Percentiles rank a stretch among this genome's conserved stretches.
Conservation (phyloP, 2,113 vertebrate genomes). For the Aldabrachelys gigantea region DNA sequence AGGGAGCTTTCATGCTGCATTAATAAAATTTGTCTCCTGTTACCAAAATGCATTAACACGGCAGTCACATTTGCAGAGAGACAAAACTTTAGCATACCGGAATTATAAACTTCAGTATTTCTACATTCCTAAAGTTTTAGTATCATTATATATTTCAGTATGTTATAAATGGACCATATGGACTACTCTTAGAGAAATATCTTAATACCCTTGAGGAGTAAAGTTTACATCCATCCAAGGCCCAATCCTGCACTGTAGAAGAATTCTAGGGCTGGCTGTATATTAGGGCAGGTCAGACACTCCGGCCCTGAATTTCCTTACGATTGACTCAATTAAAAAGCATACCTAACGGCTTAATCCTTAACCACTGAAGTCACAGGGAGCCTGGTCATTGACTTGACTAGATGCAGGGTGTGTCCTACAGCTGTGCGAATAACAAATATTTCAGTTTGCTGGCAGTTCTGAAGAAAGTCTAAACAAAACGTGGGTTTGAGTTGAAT, state of each 20-base stretch:
- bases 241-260: background rate
- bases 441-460: background rate
- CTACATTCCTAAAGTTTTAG: background rate
- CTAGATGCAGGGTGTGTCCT: background rate
- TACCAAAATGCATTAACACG: constrained; percentile 33
- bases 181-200: background rate
- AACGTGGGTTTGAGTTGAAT: background rate
- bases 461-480: background rate
- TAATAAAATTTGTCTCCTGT: constrained; percentile 7
- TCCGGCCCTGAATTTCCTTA: background rate
- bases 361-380: background rate
- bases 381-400: background rate
- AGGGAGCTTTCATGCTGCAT: constrained; percentile 17
- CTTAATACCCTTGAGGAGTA: background rate
- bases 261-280: background rate
- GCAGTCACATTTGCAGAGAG: constrained; percentile 23
- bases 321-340: background rate
- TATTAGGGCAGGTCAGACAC: background rate
- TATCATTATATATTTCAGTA: background rate
- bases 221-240: background rate
- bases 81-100: background rate
- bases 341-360: background rate
- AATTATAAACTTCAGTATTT: background rate
- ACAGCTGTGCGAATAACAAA: background rate
- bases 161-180: background rate